Evolutionary conservation across 2,797 vertebrate genomes (phyloP).

Genomic region (Oryzias sinensis): DNA sequence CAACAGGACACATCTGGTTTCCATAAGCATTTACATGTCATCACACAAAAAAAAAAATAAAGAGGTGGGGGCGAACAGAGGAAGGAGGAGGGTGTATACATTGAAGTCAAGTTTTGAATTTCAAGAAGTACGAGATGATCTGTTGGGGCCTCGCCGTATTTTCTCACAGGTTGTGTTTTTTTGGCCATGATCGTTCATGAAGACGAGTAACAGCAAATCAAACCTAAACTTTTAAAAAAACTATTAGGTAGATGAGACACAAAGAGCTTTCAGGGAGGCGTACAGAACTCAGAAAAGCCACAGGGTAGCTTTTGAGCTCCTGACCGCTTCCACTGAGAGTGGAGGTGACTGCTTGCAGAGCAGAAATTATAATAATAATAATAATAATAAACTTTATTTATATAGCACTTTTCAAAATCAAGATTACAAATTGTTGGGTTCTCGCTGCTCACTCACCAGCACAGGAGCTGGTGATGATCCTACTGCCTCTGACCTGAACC

Average conservation of each 20-base stretch:
- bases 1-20: conserved; percentile 70
- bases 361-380: too few species aligned
- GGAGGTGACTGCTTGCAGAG: conserved; percentile 51
- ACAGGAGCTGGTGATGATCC: conserved; percentile 42
- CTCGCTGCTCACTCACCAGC: conserved; percentile 62
- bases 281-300: conserved; percentile 62
- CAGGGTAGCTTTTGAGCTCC: conserved; percentile 57
- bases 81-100: conserved; percentile 24
- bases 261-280: conserved; percentile 33
- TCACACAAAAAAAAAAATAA: conserved; percentile 33
- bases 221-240: conserved; percentile 8
- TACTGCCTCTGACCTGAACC: conserved; percentile 20
- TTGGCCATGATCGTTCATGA: not conserved
- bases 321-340: conserved; percentile 44
- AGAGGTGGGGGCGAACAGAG: conserved; percentile 17
- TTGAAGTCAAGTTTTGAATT: conserved; percentile 34
- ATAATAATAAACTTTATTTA: too few species aligned
- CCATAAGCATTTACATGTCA: conserved; percentile 69
- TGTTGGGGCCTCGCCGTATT: conserved; percentile 23
- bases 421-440: too few species aligned
- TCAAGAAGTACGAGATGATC: conserved; percentile 26
- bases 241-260: conserved; percentile 13
- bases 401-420: too few species aligned
- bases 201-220: not conserved
- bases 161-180: conserved; percentile 20